phyloP scores from a whole-genome alignment of 30 jellyfish, hydroid and myxozoan genomes.

The Turritopsis rubra region DNA sequence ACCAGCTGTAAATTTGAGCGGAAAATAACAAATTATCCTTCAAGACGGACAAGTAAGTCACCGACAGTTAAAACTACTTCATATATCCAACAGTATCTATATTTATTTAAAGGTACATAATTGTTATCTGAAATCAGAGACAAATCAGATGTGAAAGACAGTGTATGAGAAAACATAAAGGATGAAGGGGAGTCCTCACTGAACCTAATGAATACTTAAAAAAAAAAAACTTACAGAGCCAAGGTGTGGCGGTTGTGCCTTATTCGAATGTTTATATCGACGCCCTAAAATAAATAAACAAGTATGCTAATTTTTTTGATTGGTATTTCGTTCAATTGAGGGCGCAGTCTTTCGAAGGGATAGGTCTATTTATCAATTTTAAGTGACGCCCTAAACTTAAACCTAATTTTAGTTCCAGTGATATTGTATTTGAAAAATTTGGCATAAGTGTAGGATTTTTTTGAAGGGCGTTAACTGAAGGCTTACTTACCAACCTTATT shows the following conservation, averaged over 20 bases:
- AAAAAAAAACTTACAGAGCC: conserved; percentile 52
- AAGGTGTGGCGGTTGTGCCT: conserved; percentile 34
- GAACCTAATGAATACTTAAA: no score
- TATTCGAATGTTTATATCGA: conserved; percentile 42
- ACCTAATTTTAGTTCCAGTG: neutral
- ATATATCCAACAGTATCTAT: no score
- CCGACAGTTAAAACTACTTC: no score
- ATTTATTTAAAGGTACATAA: no score
- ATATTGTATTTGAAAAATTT: neutral
- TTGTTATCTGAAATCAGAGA: no score
- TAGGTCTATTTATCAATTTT: no score
- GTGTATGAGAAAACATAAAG: no score
- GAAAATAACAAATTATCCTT: neutral
- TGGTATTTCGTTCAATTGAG: neutral
- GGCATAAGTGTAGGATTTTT: neutral
- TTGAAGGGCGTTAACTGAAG: neutral
- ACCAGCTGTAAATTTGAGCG: neutral
- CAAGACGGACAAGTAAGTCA: no score
- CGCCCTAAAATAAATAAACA: conserved; percentile 37
- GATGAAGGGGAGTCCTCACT: no score
- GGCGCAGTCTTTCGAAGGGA: no score
- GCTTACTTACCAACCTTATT: neutral
- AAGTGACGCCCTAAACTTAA: neutral
- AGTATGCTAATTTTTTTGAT: neutral
- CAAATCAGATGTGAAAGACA: no score